A percentile compares a stretch with the other conserved stretches of the same genome.
Conservation (phyloP, 2,797 vertebrate species). For the Darevskia nairensis region DNA sequence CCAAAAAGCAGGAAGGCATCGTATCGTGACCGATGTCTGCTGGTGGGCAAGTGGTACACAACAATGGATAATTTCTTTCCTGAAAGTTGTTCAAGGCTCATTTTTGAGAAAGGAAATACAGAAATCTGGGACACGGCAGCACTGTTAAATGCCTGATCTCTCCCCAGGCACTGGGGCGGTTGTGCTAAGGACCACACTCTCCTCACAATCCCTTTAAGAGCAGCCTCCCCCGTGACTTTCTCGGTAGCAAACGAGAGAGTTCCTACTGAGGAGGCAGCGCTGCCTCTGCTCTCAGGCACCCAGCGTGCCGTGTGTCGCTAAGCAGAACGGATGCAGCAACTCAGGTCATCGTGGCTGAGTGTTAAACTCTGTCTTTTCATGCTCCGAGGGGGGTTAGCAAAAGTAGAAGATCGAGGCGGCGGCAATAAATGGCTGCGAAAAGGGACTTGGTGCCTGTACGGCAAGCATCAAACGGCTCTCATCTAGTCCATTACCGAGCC, state of each 20-base stretch:
- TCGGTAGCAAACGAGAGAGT: background rate
- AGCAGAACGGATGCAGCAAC: background rate
- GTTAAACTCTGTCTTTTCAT: too few species aligned
- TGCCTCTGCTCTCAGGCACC: background rate
- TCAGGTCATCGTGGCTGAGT: background rate
- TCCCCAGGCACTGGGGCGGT: background rate
- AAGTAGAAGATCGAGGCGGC: too few species aligned
- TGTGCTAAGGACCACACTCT: background rate
- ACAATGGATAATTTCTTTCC: background rate
- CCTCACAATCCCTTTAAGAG: conserved; percentile 6
- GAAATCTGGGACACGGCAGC: background rate
- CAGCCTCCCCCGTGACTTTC: background rate
- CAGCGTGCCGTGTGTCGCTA: too few species aligned
- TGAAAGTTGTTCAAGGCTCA: background rate
- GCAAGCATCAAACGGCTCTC: too few species aligned
- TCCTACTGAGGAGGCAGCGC: background rate
- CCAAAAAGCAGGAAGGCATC: background rate
- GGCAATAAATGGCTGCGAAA: too few species aligned
- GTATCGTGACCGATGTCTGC: background rate
- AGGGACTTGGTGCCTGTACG: too few species aligned
- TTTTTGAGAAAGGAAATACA: background rate
- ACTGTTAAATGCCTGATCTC: background rate
- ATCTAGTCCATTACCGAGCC: too few species aligned
- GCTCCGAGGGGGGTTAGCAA: background rate
- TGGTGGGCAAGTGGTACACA: background rate